phyloP scores from a whole-genome alignment of 1,140 invertebrate genomes.

The Oppia nitens region DNA sequence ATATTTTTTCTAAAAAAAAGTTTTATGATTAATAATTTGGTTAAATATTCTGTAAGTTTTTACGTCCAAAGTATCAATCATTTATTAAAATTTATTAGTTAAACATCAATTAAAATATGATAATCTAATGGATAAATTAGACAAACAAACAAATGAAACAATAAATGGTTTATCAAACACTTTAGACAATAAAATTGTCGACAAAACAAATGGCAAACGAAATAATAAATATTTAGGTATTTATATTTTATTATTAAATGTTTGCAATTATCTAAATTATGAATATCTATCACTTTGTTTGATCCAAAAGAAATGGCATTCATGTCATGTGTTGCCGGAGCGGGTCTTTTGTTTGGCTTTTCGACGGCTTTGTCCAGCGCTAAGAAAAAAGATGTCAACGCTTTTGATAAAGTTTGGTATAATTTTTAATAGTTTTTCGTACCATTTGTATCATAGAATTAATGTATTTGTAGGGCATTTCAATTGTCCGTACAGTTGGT shows the following conservation, averaged over 20 bases:
- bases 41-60: too few species aligned
- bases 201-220: background rate
- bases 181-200: background rate
- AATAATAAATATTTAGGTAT: background rate
- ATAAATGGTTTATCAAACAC: background rate
- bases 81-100: too few species aligned
- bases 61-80: too few species aligned
- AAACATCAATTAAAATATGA: too few species aligned
- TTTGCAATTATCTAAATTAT: background rate
- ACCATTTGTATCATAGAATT: background rate
- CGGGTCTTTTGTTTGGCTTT: conserved; percentile 65
- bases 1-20: too few species aligned
- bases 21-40: too few species aligned
- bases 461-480: background rate
- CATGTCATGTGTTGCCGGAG: conserved; percentile 51
- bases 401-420: conserved; percentile 44
- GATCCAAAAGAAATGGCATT: conserved; percentile 49
- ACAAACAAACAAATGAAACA: background rate
- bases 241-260: background rate
- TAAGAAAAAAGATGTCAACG: conserved; percentile 58
- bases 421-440: background rate
- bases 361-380: conserved; percentile 51
- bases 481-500: conserved; percentile 1
- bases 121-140: background rate
- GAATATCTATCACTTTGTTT: background rate